Conservation (phyloP, 2,113 vertebrate species). For the Ptilonorhynchus violaceus region DNA sequence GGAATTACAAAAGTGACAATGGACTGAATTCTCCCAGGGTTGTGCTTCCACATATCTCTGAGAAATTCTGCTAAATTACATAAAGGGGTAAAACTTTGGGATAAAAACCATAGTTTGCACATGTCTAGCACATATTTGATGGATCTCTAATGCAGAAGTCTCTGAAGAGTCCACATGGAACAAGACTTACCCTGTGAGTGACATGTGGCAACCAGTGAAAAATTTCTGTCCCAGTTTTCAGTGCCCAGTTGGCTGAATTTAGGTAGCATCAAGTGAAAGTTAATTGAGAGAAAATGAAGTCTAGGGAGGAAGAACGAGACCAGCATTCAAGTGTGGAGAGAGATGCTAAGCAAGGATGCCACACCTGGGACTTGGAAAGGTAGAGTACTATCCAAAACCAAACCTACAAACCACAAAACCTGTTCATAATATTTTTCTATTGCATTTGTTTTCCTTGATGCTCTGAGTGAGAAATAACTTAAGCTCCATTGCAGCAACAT, state of each 20-base stretch:
- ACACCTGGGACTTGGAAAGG: not conserved
- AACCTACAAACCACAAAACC: not conserved
- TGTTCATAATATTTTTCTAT: not conserved
- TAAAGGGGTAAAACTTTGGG: not conserved
- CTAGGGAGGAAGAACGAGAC: not conserved
- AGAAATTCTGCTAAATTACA: not conserved
- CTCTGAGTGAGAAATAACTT: not conserved
- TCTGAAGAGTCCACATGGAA: not conserved
- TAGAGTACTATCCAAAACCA: not conserved
- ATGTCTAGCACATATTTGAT: not conserved
- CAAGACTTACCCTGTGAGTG: not conserved
- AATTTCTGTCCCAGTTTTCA: not conserved
- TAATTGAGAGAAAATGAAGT: not conserved
- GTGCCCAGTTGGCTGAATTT: not conserved
- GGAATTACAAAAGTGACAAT: not conserved
- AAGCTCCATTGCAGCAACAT: not conserved
- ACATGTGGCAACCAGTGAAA: not conserved
- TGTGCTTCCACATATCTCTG: rapidly evolving
- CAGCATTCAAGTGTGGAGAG: not conserved
- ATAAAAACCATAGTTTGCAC: not conserved
- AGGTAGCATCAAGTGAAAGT: not conserved
- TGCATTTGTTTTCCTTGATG: not conserved
- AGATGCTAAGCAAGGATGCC: not conserved
- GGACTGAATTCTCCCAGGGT: not conserved
- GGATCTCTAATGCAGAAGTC: not conserved